Conservation (phyloP, 2,888 invertebrate species). For the Carpatolechia fugitivella region DNA sequence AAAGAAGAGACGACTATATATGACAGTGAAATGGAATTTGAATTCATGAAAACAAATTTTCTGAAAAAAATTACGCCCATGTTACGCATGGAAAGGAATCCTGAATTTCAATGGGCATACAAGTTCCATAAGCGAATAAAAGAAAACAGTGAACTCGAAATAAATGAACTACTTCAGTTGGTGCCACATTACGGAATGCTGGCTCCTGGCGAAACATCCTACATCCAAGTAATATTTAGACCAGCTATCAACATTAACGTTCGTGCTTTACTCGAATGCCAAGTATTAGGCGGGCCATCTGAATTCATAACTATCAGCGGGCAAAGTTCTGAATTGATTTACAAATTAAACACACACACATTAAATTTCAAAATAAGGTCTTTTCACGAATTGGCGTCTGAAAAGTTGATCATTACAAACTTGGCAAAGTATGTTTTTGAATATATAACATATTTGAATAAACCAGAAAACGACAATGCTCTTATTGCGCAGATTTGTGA, state of each 20-base stretch:
- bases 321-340: conserved; percentile 72
- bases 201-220: conserved; percentile 71
- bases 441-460: conserved; percentile 60
- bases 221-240: conserved; percentile 68
- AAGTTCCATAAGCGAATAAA: conserved; percentile 48
- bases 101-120: conserved; percentile 51
- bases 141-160: conserved; percentile 27
- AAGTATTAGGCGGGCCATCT: conserved; percentile 78
- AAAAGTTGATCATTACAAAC: conserved; percentile 66
- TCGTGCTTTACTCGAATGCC: conserved; percentile 68
- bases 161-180: conserved; percentile 64
- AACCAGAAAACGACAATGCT: conserved; percentile 48
- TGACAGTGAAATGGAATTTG: conserved; percentile 21
- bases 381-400: conserved; percentile 59
- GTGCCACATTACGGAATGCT: conserved; percentile 71
- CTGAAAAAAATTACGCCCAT: conserved; percentile 54
- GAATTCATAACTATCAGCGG: conserved; percentile 73
- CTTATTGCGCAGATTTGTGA: conserved; percentile 65
- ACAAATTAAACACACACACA: conserved; percentile 60
- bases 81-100: conserved; percentile 36
- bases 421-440: conserved; percentile 66
- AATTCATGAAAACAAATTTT: conserved; percentile 35
- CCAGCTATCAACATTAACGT: conserved; percentile 64
- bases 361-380: conserved; percentile 68
- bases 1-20: not conserved